Evolutionary conservation across 2,797 vertebrate species (phyloP), one percentile per base, ranked within the genome.

Genomic region (Acanthiza pusilla): DNA sequence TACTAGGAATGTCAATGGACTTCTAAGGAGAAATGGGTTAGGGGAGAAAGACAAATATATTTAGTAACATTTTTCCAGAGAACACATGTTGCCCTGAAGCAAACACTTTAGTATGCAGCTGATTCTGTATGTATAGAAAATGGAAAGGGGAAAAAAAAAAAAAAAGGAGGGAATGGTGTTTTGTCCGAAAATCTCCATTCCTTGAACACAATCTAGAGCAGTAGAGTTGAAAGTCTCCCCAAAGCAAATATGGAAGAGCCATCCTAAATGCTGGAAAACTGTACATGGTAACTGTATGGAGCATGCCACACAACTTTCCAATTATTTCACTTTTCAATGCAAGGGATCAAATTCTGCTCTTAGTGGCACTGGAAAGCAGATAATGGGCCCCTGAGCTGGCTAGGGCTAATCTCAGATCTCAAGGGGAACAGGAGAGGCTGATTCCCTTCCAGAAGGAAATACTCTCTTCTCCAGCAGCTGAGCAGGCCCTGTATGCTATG

Each of bases 1-100:
- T 98, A 97, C 96, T 82, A 89, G 86, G 93, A 96, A 96, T 89
- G 84, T 60, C 2, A 8, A 54, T 72, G 77, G 54, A 57, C 53
- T 88, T 72, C 67, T 81, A 67, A 93, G 84, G 85, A 79, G 77
- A 81, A 94, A 73, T 68, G 30, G 73, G 89, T 51, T 89, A 71
- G 48, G 40, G 61, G 29, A 75, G 40, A 87, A 96, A 95, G 72
- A 73, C 45, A 93, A 94, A 82, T 75, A 94, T 4, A 25, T 93
- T 93, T 71, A 89, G 34, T 36, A 67, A 53, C 34, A 79, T 57
- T 88, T 86, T 90, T 83, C 38, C 30, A 80, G 40, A 61, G 75
- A 93, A 62, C 65, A 90, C 51, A 71, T 60, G 66, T 30, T 72
- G 48, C 42, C 66, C 53, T 11, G 42, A 88, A 81, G 93, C 75